A percentile compares a stretch with the other conserved stretches of the same genome.
Conservation (phyloP, 2,797 vertebrate genomes). For the Brachyalestes nurse region DNA sequence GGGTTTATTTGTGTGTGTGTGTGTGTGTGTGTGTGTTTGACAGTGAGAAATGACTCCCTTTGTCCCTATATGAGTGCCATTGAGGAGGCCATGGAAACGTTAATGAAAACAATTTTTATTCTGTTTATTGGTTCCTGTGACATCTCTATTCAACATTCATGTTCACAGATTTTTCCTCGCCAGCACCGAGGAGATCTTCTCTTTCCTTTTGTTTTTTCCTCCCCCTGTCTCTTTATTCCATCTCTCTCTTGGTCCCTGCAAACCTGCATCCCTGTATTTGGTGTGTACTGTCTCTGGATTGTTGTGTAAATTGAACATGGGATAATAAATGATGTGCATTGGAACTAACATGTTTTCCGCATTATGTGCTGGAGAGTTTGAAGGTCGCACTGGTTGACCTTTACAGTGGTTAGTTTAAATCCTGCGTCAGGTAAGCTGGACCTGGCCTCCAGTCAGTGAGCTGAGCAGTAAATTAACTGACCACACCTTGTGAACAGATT, state of each 20-base stretch:
- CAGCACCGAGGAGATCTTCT: slow-evolving; percentile 17
- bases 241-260: slow-evolving; percentile 54
- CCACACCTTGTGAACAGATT: not conserved
- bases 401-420: not conserved
- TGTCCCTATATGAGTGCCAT: slow-evolving; percentile 40
- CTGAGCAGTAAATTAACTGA: not conserved
- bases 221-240: slow-evolving; percentile 29
- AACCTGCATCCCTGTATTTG: slow-evolving; percentile 66
- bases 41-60: slow-evolving; percentile 12
- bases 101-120: slow-evolving; percentile 28
- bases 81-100: slow-evolving; percentile 33
- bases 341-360: not conserved
- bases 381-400: not conserved
- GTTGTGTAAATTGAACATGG: slow-evolving; percentile 73
- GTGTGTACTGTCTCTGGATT: slow-evolving; percentile 66
- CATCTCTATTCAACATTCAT: slow-evolving; percentile 16
- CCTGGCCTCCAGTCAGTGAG: not conserved
- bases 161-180: not conserved
- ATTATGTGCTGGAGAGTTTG: not conserved
- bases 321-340: slow-evolving; percentile 69
- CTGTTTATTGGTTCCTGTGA: not conserved
- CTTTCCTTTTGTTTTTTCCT: slow-evolving; percentile 12
- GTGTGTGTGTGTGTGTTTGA: not conserved
- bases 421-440: not conserved
- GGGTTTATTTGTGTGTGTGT: slow-evolving; percentile 14